Conservation (phyloP, 2,797 vertebrate species). For the Diglossa cyanea region DNA sequence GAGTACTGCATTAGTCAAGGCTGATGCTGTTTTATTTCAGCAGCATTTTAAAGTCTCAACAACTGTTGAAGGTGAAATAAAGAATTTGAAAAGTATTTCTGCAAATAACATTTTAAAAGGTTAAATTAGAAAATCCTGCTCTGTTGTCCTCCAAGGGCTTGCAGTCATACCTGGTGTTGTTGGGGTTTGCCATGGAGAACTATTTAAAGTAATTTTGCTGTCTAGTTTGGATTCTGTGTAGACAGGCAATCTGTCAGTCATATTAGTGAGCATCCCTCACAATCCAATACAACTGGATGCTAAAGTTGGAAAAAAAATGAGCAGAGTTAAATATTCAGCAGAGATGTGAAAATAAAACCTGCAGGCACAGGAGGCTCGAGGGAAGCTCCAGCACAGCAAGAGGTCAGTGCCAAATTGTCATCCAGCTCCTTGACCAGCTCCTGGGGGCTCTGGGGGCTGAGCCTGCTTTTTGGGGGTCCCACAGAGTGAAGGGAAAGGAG, state of each 20-base stretch:
- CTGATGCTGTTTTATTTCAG: slow-evolving; percentile 24
- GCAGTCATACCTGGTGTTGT: background rate
- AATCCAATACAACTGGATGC: slow-evolving; percentile 18
- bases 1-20: background rate
- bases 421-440: background rate
- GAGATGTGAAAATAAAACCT: background rate
- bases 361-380: accelerated
- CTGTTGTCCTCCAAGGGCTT: slow-evolving; percentile 44
- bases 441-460: background rate
- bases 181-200: background rate
- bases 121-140: slow-evolving; percentile 64
- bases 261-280: slow-evolving; percentile 6
- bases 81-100: background rate
- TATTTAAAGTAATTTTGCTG: slow-evolving; percentile 36
- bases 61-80: slow-evolving; percentile 6
- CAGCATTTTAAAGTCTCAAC: slow-evolving; percentile 40
- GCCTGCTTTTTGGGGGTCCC: background rate
- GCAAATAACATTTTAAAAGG: slow-evolving; percentile 42
- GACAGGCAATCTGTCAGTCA: slow-evolving; percentile 30
- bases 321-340: background rate
- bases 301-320: background rate
- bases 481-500: background rate
- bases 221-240: slow-evolving; percentile 17
- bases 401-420: background rate
- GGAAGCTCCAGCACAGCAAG: background rate